Evolutionary conservation across 2,113 vertebrate genomes (phyloP).

Genomic region (Laticauda colubrina): DNA sequence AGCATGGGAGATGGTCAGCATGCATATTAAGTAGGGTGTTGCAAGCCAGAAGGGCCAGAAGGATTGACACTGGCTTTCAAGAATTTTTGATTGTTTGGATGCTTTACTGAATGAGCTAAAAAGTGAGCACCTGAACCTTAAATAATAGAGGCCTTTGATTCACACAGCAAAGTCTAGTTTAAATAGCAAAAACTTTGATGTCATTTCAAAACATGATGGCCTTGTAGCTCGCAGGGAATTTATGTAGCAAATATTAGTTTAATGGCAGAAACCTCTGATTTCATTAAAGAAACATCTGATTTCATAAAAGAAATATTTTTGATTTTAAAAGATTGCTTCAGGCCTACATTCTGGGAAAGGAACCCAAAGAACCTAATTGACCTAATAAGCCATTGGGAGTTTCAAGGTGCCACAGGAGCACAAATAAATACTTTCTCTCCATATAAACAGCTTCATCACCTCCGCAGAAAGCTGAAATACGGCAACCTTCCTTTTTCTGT

Average conservation of each 20-base stretch:
- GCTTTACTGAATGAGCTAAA: background rate
- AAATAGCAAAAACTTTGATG: background rate
- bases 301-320: background rate
- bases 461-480: background rate
- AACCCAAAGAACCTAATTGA: background rate
- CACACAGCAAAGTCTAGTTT: background rate
- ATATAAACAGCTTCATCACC: background rate
- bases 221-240: background rate
- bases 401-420: background rate
- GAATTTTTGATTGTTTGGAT: background rate
- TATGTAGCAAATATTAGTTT: background rate
- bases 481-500: background rate
- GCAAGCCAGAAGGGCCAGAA: background rate
- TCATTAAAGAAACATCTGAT: background rate
- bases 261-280: background rate
- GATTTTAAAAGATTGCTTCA: background rate
- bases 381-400: background rate
- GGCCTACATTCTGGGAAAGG: background rate
- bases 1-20: background rate
- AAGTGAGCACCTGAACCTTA: background rate
- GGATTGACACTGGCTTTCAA: background rate
- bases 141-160: background rate
- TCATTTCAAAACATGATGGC: background rate
- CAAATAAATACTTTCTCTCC: background rate
- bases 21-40: background rate